Conservation (phyloP, 2,888 invertebrate genomes). For the Phania funesta region DNA sequence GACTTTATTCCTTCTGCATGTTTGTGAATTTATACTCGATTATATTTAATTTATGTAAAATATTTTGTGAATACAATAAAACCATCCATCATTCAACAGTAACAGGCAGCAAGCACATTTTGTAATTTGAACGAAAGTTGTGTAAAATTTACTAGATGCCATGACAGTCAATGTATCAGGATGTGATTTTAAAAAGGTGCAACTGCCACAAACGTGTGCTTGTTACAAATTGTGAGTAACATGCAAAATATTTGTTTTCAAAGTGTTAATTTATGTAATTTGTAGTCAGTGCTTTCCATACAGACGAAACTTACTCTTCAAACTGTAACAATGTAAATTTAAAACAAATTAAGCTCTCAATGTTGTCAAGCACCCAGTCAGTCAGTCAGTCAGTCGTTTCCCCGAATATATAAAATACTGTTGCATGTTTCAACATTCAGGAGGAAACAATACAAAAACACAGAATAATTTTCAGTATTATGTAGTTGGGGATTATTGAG, state of each 20-base stretch:
- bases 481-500: background rate
- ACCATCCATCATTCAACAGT: no score
- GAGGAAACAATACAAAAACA: background rate
- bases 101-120: no score
- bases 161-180: background rate
- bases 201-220: background rate
- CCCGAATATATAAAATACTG: background rate
- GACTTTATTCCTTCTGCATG: no score
- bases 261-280: slow-evolving; percentile 25
- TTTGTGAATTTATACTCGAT: no score
- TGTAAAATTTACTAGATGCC: background rate
- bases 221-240: background rate
- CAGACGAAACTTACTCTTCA: background rate
- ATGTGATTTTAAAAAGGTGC: slow-evolving; percentile 17
- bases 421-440: background rate
- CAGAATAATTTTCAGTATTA: background rate
- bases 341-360: slow-evolving; percentile 18
- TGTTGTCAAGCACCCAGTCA: background rate
- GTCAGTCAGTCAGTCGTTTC: background rate
- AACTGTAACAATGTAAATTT: background rate
- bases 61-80: no score
- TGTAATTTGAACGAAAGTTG: no score
- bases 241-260: slow-evolving; percentile 8
- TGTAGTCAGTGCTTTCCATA: background rate
- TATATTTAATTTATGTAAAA: no score